These are phyloP conservation scores for Cheilosia urbana DNA, from an alignment of 2,888 invertebrate species.

Conservation along the genomic window DNA sequence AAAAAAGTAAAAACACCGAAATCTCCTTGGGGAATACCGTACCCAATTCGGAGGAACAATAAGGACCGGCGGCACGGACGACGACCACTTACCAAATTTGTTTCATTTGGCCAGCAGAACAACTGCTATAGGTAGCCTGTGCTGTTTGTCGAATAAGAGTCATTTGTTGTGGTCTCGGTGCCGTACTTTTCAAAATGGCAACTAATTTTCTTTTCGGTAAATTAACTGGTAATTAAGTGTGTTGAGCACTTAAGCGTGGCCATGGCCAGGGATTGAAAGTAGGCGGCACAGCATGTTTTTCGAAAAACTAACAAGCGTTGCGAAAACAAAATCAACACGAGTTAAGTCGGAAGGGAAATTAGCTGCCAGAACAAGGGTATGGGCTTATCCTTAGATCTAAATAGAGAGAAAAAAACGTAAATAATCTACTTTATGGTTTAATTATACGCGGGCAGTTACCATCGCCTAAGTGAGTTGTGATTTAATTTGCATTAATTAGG, in stretches of 20 bases:
- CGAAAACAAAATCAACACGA: conserved; percentile 52
- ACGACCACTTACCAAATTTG: conserved; percentile 59
- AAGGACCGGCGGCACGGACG: conserved; percentile 51
- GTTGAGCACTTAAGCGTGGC: conserved; percentile 59
- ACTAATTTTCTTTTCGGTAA: conserved; percentile 73
- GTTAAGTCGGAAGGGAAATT: conserved; percentile 34
- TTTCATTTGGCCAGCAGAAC: not conserved
- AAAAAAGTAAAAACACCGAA: not conserved
- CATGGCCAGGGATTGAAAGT: conserved; percentile 1
- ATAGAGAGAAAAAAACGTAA: conserved; percentile 48
- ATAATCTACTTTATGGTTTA: conserved; percentile 74
- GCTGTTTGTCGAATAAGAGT: conserved; percentile 68
- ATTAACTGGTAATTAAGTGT: conserved; percentile 75
- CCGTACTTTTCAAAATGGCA: conserved; percentile 65
- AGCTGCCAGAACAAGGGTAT: not conserved
- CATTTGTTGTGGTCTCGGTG: conserved; percentile 67
- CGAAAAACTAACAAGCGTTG: conserved; percentile 61
- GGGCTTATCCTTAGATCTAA: conserved; percentile 48
- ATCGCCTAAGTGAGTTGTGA: conserved; percentile 57
- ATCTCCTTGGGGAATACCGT: conserved; percentile 31
- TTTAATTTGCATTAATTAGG: conserved; percentile 75
- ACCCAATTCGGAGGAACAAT: conserved; percentile 50
- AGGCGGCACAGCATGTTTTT: conserved; percentile 9
- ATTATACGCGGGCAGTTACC: conserved; percentile 46
- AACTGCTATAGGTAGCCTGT: not conserved